Conservation (phyloP, 2,797 vertebrate genomes). For the Halcyon chelicuti region DNA sequence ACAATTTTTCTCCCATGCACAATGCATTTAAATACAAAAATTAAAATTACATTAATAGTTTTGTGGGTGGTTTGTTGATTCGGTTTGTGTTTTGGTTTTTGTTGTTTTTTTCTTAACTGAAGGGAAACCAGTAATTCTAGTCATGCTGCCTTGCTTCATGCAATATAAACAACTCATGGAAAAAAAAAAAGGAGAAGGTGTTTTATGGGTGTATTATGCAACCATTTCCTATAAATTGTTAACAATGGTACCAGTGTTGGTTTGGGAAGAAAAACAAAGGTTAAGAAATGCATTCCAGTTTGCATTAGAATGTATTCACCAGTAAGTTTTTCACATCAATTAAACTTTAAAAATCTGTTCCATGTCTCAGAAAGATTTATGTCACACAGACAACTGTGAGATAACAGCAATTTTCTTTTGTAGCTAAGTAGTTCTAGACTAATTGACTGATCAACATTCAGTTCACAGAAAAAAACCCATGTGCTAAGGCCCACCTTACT, state of each 20-base stretch:
- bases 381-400: neutral
- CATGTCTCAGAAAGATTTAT: neutral
- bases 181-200: neutral
- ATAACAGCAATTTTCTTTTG: neutral
- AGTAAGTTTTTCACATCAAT: neutral
- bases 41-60: neutral
- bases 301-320: neutral
- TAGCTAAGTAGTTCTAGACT: neutral
- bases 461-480: neutral
- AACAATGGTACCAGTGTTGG: neutral
- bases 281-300: neutral
- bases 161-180: neutral
- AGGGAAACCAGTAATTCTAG: conserved; percentile 50
- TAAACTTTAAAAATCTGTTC: neutral
- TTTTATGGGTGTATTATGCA: conserved; percentile 11
- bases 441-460: neutral
- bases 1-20: neutral
- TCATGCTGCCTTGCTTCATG: neutral
- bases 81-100: too few species aligned
- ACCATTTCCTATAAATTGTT: neutral
- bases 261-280: neutral
- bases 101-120: neutral
- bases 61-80: neutral
- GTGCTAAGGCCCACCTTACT: neutral
- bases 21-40: neutral